phyloP scores from a whole-genome alignment of 2,113 vertebrate species.

The Eulemur macaco region DNA sequence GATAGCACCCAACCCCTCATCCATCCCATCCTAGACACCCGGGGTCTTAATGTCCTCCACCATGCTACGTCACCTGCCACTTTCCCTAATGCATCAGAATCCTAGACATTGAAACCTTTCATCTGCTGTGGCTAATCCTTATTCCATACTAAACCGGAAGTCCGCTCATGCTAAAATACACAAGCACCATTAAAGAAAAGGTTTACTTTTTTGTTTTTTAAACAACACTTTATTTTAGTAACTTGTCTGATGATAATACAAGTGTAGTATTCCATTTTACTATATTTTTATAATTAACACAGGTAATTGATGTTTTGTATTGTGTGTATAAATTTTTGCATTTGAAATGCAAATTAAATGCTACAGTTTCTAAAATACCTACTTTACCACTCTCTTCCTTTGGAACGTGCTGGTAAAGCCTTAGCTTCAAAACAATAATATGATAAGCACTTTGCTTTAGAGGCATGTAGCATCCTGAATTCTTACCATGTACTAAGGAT shows the following conservation, averaged over 20 bases:
- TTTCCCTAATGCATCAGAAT: background rate
- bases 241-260: background rate
- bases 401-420: background rate
- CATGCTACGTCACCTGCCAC: background rate
- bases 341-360: background rate
- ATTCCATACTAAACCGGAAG: background rate
- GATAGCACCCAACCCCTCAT: too few relatives aligned
- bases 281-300: conserved; percentile 21
- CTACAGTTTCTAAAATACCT: background rate
- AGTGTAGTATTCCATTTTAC: background rate
- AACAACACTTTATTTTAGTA: conserved; percentile 28
- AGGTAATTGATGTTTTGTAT: background rate
- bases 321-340: background rate
- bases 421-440: background rate
- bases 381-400: background rate
- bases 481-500: background rate
- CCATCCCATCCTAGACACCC: background rate
- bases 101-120: too few relatives aligned
- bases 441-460: background rate
- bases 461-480: background rate
- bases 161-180: background rate
- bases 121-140: background rate
- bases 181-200: background rate
- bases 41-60: background rate
- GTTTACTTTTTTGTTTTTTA: background rate